These are phyloP conservation scores for Acropora tenuis DNA, from an alignment of 64 coral and sea anemone species.

Conservation along the genomic window DNA sequence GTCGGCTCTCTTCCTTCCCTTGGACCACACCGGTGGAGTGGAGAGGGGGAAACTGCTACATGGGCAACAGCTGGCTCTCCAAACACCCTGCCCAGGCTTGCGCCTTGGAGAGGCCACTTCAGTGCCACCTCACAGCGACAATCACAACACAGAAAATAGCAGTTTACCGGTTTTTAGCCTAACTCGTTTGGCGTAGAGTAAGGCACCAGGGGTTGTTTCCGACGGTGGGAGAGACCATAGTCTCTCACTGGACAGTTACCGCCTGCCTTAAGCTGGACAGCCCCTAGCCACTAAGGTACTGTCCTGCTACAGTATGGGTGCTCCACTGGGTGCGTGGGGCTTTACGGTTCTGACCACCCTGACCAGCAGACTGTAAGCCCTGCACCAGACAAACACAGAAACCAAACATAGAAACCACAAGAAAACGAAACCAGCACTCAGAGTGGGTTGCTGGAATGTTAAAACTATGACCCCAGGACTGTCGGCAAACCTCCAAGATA, in stretches of 20 bases:
- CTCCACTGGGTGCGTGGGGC: slow-evolving; percentile 41
- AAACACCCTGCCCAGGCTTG: background rate
- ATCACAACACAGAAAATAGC: too few species aligned
- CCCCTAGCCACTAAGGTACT: slow-evolving; percentile 46
- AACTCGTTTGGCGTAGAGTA: slow-evolving; percentile 44
- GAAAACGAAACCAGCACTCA: slow-evolving; percentile 42
- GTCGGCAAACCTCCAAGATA: slow-evolving; percentile 6
- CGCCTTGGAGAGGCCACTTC: slow-evolving; percentile 39
- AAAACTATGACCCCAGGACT: slow-evolving; percentile 15
- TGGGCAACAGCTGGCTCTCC: background rate
- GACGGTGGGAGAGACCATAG: slow-evolving; percentile 14
- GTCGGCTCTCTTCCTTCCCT: background rate
- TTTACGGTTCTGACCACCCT: background rate
- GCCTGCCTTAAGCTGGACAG: background rate
- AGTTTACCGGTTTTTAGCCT: slow-evolving; percentile 64
- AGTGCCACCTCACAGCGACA: too few species aligned
- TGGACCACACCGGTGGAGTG: too few species aligned
- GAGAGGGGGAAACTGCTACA: slow-evolving; percentile 5
- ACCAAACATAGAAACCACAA: background rate
- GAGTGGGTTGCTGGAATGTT: slow-evolving; percentile 59
- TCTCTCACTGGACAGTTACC: slow-evolving; percentile 54
- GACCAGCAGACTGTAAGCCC: background rate
- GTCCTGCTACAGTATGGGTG: slow-evolving; percentile 17
- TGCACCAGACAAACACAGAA: slow-evolving; percentile 12
- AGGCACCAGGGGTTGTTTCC: slow-evolving; percentile 8